Evolutionary conservation across 2,888 invertebrate genomes (phyloP), one percentile per base, ranked within the genome.

Genomic region (Linyphia triangularis): DNA sequence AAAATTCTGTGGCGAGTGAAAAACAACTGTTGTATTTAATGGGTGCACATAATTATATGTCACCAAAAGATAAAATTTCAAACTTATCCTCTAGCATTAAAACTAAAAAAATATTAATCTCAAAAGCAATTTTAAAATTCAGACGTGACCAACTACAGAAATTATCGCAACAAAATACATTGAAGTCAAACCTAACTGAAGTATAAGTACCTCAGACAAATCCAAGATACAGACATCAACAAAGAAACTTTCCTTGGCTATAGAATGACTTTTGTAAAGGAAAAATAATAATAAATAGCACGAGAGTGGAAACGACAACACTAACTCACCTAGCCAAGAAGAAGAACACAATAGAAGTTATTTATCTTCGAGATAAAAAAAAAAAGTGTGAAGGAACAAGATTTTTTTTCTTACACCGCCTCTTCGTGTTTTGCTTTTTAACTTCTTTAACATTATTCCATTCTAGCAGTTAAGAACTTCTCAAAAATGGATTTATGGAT

Each of bases 361-460:
- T 85, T 78, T 85, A 70, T 85, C 85, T 70, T 78, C 16, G 16
- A 59, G 59, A 22, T 40, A n/a, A 43, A 79, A 51, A 57, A 59
- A 73, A 78, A 77, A 78, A 63, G 77, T 70, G 85, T 78, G 70
- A 70, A 85, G 70, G 61, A 70, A 43, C 78, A 85, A 6, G 63
- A 51, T 69, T 85, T 69, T 22, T 65, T 13, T 30, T 26, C 28
- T 22, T 67, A 7, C 67, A 10, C 22, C 26, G 6, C 26, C 9
- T 19, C 28, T 22, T 13, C 19, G 33, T 33, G 13, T 10, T 22
- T 19, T 22, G 19, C 22, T 69, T 19, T 69, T 33, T n/a, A 37
- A 69, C 33, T 33, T 9, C 33, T 33, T 33, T 4, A 33, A 33
- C 33, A n/a, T n/a, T 33, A 33, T 33, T 33, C 33, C 9, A 33